These are phyloP conservation scores for Chymomyza caudatula DNA, from an alignment of 2,888 invertebrate species.

Conservation along the genomic window DNA sequence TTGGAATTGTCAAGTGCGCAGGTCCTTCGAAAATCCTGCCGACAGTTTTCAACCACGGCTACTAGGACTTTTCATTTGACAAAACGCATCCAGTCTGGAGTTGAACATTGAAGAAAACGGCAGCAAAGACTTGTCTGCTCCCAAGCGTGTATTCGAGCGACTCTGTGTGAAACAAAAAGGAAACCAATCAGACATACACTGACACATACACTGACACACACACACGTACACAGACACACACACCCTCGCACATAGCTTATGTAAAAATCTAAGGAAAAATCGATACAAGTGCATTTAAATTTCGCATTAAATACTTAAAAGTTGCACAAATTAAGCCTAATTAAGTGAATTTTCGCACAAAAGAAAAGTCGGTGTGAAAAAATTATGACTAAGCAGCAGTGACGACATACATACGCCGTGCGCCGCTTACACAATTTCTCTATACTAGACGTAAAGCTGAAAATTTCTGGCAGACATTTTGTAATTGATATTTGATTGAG, in stretches of 20 bases:
- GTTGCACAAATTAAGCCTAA: conserved; percentile 25
- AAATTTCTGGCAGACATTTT: conserved; percentile 20
- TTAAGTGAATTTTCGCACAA: conserved; percentile 19
- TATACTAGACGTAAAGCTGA: conserved; percentile 50
- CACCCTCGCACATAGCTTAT: conserved; percentile 55
- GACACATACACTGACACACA: conserved; percentile 15
- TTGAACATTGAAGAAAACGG: conserved; percentile 76
- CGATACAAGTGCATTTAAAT: conserved; percentile 66
- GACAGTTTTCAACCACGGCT: conserved; percentile 49
- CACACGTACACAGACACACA: conserved; percentile 35
- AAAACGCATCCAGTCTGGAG: conserved; percentile 75
- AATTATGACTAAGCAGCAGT: conserved; percentile 75
- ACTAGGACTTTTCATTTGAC: conserved; percentile 71
- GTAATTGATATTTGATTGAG: conserved; percentile 22
- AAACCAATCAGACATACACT: conserved; percentile 63
- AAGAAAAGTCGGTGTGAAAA: conserved; percentile 43
- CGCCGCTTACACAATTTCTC: conserved; percentile 74
- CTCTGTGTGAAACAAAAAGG: conserved; percentile 61
- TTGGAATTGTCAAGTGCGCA: conserved; percentile 74
- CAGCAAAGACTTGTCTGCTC: conserved; percentile 66
- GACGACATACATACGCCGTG: conserved; percentile 70
- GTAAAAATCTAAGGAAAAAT: conserved; percentile 67
- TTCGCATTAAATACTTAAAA: conserved; percentile 40
- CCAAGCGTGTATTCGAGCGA: conserved; percentile 51
- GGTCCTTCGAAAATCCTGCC: conserved; percentile 74